Percentiles rank a stretch among this genome's conserved stretches.
Evolutionary conservation across 2,113 vertebrate species (phyloP).

Genomic region (Mesembrinibis cayennensis): DNA sequence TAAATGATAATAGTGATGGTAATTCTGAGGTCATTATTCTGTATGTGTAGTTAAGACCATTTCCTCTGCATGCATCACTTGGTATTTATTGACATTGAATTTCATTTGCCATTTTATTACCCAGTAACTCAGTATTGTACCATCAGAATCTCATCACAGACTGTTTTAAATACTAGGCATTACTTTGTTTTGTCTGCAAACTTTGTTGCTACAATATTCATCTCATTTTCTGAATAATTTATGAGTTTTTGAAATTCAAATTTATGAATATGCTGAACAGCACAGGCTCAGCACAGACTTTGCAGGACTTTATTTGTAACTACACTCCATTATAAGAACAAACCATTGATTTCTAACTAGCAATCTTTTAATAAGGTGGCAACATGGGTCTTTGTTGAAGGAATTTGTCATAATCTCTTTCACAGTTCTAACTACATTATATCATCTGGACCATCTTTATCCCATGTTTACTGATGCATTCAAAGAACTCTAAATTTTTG

Average conservation of each 20-base stretch:
- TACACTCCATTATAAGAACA: background rate
- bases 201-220: background rate
- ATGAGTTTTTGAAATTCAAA: background rate
- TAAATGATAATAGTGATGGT: background rate
- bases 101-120: conserved; percentile 38
- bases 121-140: background rate
- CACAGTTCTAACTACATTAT: background rate
- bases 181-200: conserved; percentile 22
- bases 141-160: background rate
- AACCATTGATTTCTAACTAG: background rate
- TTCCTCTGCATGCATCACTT: conserved; percentile 19
- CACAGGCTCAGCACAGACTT: background rate
- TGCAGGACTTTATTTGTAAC: conserved; percentile 5
- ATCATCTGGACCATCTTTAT: background rate
- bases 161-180: background rate
- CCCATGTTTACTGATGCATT: background rate
- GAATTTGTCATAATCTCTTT: background rate
- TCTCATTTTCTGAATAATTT: conserved; percentile 4
- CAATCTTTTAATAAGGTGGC: background rate
- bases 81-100: conserved; percentile 1
- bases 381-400: background rate
- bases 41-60: background rate
- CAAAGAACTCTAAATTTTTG: background rate
- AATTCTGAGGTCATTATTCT: conserved; percentile 1
- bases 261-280: background rate